Evolutionary conservation across 1,140 invertebrate genomes (phyloP).

Genomic region (Nebria ingens): DNA sequence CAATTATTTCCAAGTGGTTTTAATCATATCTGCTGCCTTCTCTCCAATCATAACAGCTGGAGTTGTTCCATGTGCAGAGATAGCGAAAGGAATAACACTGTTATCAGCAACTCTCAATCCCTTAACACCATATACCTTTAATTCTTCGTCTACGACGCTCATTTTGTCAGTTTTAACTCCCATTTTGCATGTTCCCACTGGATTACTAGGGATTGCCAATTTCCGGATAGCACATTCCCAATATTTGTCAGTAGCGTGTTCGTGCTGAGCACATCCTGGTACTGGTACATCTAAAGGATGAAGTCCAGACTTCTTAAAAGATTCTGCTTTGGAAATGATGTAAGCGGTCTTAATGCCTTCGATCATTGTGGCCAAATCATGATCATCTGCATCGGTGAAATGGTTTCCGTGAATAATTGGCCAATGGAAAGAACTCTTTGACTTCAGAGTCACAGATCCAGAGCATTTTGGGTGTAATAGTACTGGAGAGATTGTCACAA

Average conservation of each 20-base stretch:
- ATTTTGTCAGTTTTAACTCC: constrained; percentile 49
- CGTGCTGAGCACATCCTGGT: constrained; percentile 36
- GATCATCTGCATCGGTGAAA: constrained; percentile 38
- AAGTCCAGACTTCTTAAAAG: constrained; percentile 31
- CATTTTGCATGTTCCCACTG: constrained; percentile 65
- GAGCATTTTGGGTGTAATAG: constrained; percentile 57
- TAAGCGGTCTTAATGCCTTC: constrained; percentile 31
- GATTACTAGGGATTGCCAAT: constrained; percentile 56
- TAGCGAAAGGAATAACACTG: constrained; percentile 61
- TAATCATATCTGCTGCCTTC: constrained; percentile 73
- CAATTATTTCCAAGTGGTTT: constrained; percentile 41
- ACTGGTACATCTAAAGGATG: constrained; percentile 31
- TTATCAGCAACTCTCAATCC: constrained; percentile 63
- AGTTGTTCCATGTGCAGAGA: constrained; percentile 59
- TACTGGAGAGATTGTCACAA: constrained; percentile 57
- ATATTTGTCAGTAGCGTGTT: constrained; percentile 45
- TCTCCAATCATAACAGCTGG: constrained; percentile 78
- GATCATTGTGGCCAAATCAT: constrained; percentile 35
- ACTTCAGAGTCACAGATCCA: constrained; percentile 46
- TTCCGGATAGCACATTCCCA: constrained; percentile 62
- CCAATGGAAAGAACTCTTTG: constrained; percentile 47
- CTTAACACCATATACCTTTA: constrained; percentile 58
- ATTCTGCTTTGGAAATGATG: constrained; percentile 28
- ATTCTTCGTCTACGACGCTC: constrained; percentile 62
- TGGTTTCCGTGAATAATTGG: constrained; percentile 57